Base-by-base conservation (phyloP, 1,140 invertebrate genomes). In the Vollenhovia emeryi region DNA sequence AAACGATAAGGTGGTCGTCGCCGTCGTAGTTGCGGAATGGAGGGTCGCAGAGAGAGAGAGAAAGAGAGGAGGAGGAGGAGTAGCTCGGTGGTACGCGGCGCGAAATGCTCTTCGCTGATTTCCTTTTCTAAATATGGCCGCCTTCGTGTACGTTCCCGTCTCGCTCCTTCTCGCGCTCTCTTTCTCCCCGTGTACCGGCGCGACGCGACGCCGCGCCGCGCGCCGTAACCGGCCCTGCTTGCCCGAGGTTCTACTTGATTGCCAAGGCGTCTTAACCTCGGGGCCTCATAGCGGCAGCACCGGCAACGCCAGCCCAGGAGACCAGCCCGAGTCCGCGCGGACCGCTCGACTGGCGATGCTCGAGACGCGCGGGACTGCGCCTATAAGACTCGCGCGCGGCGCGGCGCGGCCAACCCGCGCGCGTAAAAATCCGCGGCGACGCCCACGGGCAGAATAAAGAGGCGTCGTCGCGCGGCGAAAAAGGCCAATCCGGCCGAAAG, bases 211-310 rank as follows among this genome's bases (percentile, higher is more conserved):
- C 33, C 33, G 33, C 33, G 64, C 78, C 57, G 85, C 84, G 86
- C 90, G 86, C 89, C 92, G 93, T 94, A 94, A 94, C 93, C 93
- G 92, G 91, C 93, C 93, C 94, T 94, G 91, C 93, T 93, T 93
- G 94, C 91, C 92, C 93, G 91, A 94, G 94, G 94, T 95, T 95
- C 94, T 94, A 95, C 94, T 95, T 95, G 94, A 95, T 95, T 95
- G 94, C 94, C 93, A 92, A 93, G 93, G 94, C 93, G 93, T 94
- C 94, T 94, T 94, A 94, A 94, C 93, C 94, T 94, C 94, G 92
- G 91, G 92, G 91, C 91, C 91, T 84, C 88, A 75, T 71, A 80
- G 78, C 60, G 13, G 27, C 68, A 62, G 43, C 68, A 18, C 40
- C 27, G 18, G 24, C 50, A 40, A n/a, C n/a, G 8, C 33, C 52